Evolutionary conservation across 1,140 invertebrate species (phyloP), one percentile per base, ranked within the genome.

Genomic region (Phymorhynchus buccinoides): DNA sequence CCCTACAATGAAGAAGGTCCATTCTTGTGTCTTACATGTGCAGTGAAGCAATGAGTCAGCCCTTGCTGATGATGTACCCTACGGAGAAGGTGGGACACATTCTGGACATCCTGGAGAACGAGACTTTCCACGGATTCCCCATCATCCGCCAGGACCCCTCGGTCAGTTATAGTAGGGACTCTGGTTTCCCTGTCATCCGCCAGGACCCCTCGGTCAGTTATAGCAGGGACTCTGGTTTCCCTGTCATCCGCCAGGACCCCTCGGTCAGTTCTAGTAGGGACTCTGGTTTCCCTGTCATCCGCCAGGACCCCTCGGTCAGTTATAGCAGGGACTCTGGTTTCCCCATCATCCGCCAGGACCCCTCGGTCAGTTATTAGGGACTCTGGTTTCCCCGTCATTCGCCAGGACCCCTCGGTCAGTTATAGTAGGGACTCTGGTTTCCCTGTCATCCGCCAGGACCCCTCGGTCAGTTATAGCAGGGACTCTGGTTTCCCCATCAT

Each of bases 401-500:
- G n/a, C n/a, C n/a, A n/a, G n/a, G n/a, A n/a, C n/a, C n/a, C n/a
- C n/a, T n/a, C 42, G 44, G 88, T 89, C 39, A 87, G 85, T 82
- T n/a, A n/a, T n/a, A n/a, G n/a, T n/a, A n/a, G n/a, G n/a, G n/a
- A n/a, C n/a, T n/a, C n/a, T 94, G 98, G 98, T 22, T 99, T 99
- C 93, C 98, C 98, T 0, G 96, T 99, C 30, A 97, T 99, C 86
- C 89, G 92, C 41, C 85, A 86, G 30, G 86, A 87, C 39, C 81
- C 86, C 41, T 83, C 42, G 44, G 88, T 89, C 39, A 87, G 85
- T 82, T n/a, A n/a, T n/a, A n/a, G n/a, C n/a, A n/a, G n/a, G n/a
- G n/a, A n/a, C n/a, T n/a, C n/a, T 94, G 98, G 98, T 22, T 99
- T 99, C 93, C 98, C 98, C 1, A 96, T 99, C 30, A 97, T 99